Conservation (phyloP, 2,888 invertebrate species). For the Amblyjoppa fuscipennis region DNA sequence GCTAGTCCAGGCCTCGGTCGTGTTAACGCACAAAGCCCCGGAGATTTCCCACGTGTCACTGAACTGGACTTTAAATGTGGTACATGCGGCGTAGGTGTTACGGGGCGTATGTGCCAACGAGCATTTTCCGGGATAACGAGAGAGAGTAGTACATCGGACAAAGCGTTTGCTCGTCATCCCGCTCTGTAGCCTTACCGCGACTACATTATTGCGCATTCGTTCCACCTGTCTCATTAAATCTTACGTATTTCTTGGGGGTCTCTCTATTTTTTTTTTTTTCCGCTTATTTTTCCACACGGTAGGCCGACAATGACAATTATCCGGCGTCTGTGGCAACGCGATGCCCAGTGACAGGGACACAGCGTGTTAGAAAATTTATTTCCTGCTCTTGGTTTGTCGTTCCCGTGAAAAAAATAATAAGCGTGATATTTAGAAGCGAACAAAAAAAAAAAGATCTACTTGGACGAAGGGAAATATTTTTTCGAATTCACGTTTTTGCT, state of each 20-base stretch:
- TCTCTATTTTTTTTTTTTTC: not conserved
- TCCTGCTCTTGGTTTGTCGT: not conserved
- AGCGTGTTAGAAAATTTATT: not conserved
- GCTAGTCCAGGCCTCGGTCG: not conserved
- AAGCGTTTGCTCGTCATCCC: slow-evolving; percentile 23
- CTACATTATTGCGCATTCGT: slow-evolving; percentile 44
- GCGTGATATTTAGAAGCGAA: too few species aligned
- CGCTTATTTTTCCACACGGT: not conserved
- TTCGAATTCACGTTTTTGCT: too few species aligned
- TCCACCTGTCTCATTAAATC: slow-evolving; percentile 43
- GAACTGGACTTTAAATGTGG: slow-evolving; percentile 36
- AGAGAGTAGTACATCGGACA: slow-evolving; percentile 35
- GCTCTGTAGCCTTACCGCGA: not conserved
- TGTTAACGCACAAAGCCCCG: not conserved
- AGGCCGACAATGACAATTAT: not conserved
- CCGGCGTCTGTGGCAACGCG: not conserved
- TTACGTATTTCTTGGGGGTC: slow-evolving; percentile 12
- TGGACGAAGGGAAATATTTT: too few species aligned
- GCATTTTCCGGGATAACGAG: slow-evolving; percentile 61
- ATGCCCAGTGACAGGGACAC: not conserved
- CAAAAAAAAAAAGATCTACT: too few species aligned
- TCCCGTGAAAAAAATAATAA: not conserved
- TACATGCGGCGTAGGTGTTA: slow-evolving; percentile 42
- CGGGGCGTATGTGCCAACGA: slow-evolving; percentile 5
- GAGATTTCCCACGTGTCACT: slow-evolving; percentile 67